These are phyloP conservation scores for Glaucomys volans DNA, from an alignment of 2,113 vertebrate genomes.

Conservation along the genomic window DNA sequence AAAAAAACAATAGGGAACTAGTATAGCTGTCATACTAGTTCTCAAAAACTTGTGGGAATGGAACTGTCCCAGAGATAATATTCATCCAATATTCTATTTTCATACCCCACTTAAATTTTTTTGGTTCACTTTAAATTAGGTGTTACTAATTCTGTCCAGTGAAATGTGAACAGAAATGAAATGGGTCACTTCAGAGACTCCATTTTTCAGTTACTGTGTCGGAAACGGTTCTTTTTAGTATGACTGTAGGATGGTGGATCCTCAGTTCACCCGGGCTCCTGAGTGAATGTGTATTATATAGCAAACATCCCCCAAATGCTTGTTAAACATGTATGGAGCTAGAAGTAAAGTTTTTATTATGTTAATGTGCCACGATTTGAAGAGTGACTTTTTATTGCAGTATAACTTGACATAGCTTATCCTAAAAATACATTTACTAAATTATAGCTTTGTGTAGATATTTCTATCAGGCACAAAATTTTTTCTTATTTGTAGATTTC, in stretches of 20 bases:
- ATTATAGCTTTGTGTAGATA: background rate
- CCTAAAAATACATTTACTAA: background rate
- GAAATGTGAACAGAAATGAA: conserved; percentile 29
- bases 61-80: background rate
- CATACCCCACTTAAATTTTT: background rate
- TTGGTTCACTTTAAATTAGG: background rate
- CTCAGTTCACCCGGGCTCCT: background rate
- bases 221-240: background rate
- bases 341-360: background rate
- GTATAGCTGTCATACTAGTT: background rate
- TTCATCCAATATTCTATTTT: background rate
- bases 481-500: background rate
- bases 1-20: background rate
- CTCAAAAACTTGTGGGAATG: background rate
- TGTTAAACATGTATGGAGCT: background rate
- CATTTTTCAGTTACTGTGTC: background rate
- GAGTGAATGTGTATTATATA: background rate
- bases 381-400: background rate
- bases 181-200: background rate
- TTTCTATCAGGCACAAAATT: background rate
- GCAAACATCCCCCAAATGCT: background rate
- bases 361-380: background rate
- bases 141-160: background rate
- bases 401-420: background rate
- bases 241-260: background rate